These are phyloP conservation scores for Ephestia elutella DNA, from an alignment of 1,140 invertebrate species.

Conservation along the genomic window DNA sequence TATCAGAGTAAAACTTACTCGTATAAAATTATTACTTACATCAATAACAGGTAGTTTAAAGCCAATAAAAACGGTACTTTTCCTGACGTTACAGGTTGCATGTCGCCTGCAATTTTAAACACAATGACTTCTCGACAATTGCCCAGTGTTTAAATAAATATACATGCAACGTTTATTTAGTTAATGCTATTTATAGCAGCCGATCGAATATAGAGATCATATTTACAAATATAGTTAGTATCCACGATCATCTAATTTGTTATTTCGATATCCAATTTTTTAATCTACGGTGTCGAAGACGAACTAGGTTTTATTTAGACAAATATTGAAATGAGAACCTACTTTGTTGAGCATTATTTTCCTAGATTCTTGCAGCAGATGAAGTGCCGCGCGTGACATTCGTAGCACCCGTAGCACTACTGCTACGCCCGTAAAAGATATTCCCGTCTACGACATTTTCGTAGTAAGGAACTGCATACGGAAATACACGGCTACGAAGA, in stretches of 20 bases:
- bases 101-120: neutral
- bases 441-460: neutral
- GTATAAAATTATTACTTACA: too few species aligned
- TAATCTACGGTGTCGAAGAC: too few species aligned
- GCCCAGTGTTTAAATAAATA: neutral
- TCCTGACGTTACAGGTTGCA: neutral
- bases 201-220: neutral
- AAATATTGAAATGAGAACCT: too few species aligned
- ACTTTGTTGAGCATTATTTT: neutral
- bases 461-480: too few species aligned
- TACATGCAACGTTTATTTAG: neutral
- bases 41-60: too few species aligned
- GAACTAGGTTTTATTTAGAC: too few species aligned
- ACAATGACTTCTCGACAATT: neutral
- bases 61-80: neutral
- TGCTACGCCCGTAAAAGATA: neutral
- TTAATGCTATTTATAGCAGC: neutral
- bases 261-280: too few species aligned
- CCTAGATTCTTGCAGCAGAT: neutral
- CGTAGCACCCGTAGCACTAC: neutral
- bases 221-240: too few species aligned
- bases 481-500: too few species aligned
- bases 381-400: too few species aligned
- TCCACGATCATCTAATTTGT: too few species aligned
- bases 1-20: too few species aligned